Evolutionary conservation across 2,113 vertebrate genomes (phyloP), one percentile per base, ranked within the genome.

Genomic region (Malurus alboscapulatus): DNA sequence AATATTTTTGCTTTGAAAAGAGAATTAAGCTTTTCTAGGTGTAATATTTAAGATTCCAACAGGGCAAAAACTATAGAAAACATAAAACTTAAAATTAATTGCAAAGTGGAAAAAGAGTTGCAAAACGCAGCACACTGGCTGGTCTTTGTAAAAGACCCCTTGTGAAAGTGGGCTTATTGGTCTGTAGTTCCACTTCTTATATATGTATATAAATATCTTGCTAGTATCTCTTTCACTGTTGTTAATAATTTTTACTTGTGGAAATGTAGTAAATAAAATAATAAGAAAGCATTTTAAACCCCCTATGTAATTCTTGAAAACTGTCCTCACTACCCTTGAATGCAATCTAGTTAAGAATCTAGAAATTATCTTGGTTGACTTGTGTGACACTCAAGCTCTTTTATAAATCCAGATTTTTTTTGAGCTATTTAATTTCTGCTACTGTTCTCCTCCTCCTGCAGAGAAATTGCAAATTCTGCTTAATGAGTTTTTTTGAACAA

Each of bases 401-500:
- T 51, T 51, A 4, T 51, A 71, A 63, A 90, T 87, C 36, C 53
- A 59, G 47, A 21, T n/a, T 69, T 84, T 94, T 76, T 83, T 76
- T n/a, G 14, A 81, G 29, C 57, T 57, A 21, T 22, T 90, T 81
- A 75, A 87, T 68, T 93, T 47, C 32, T 63, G 45, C 32, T 68
- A 45, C 25, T 53, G 18, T 57, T 80, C 25, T 57, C 48, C 47
- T 79, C 42, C 24, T 88, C 32, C 80, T 92, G 53, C 84, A 68
- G 86, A 80, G 42, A 92, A 90, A 87, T 48, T 84, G 51, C 42
- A 84, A 69, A 81, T 72, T 78, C 47, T 61, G 6, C 65, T 87
- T 77, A 77, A 84, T 84, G 81, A 93, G 21, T 6, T 88, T 94
- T 92, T 93, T 84, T 7, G 13, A 74, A 84, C 78, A 67, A 87